Conservation (phyloP, 1,140 invertebrate genomes). For the Mercenaria mercenaria region DNA sequence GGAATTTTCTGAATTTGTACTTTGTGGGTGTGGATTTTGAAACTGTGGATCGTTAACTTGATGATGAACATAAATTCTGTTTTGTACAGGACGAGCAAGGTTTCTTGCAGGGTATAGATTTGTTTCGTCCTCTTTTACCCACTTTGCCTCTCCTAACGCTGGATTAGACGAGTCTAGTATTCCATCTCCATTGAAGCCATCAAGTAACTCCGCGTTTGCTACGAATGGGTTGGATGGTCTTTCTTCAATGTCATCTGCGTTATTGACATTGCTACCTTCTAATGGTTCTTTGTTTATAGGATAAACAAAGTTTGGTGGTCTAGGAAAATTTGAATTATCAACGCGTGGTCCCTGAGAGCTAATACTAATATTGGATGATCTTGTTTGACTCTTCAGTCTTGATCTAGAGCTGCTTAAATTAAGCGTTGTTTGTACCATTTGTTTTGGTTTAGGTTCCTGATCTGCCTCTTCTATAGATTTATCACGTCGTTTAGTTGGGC, state of each 20-base stretch:
- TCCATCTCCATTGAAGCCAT: not conserved
- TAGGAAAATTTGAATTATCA: slow-evolving; percentile 56
- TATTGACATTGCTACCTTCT: not conserved
- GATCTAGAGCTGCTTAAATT: not conserved
- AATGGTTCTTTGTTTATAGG: slow-evolving; percentile 12
- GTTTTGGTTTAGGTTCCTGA: not conserved
- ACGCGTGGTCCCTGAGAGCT: slow-evolving; percentile 7
- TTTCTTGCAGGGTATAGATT: slow-evolving; percentile 1
- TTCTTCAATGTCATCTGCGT: not conserved
- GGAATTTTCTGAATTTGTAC: not conserved
- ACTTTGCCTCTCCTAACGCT: slow-evolving; percentile 20
- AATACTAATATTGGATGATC: not conserved
- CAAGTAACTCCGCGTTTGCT: not conserved
- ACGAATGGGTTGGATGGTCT: not conserved
- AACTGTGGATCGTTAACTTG: slow-evolving; percentile 2
- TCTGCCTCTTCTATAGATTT: not conserved
- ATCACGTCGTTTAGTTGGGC: not conserved
- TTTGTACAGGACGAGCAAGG: not conserved
- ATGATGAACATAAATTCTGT: slow-evolving; percentile 62
- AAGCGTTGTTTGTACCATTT: not conserved
- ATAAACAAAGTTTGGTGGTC: slow-evolving; percentile 54
- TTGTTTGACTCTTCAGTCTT: not conserved
- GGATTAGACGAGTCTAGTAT: not conserved
- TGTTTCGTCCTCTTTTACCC: slow-evolving; percentile 31
- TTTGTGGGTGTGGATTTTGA: not conserved